Conservation (phyloP, 2,113 vertebrate species). For the Entelurus aequoreus region DNA sequence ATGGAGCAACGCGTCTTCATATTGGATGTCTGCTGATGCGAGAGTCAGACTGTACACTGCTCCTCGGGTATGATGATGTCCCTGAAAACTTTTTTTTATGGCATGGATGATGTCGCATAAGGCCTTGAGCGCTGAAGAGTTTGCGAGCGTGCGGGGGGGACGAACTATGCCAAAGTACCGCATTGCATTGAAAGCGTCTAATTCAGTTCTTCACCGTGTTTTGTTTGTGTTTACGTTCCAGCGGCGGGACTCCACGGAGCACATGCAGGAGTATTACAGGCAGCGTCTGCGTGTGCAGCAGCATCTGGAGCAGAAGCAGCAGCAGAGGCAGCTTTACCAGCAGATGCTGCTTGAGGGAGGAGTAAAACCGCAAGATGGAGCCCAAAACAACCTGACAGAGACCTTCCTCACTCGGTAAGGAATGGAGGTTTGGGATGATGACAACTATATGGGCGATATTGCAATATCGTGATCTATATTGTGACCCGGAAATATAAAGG, state of each 20-base stretch:
- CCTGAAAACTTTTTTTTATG: constrained; percentile 61
- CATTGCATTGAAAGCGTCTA: neutral
- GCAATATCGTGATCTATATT: too few species aligned
- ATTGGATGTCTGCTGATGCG: constrained; percentile 27
- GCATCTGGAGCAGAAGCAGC: constrained; percentile 96
- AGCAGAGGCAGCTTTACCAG: constrained; percentile 91
- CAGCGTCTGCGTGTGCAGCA: constrained; percentile 95
- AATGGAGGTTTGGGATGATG: neutral
- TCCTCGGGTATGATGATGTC: constrained; percentile 33
- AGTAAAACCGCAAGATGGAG: constrained; percentile 83
- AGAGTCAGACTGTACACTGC: constrained; percentile 12
- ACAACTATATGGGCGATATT: too few species aligned
- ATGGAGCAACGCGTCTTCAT: constrained; percentile 33
- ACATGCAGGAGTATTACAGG: constrained; percentile 92
- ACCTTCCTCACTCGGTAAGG: constrained; percentile 91
- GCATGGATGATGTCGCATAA: constrained; percentile 37
- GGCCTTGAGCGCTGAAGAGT: constrained; percentile 45
- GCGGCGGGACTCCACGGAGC: constrained; percentile 76
- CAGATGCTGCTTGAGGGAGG: constrained; percentile 97
- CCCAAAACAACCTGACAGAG: constrained; percentile 90
- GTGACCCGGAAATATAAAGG: too few species aligned
- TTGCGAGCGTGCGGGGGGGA: neutral
- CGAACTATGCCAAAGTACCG: neutral
- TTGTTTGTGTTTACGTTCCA: constrained; percentile 9
- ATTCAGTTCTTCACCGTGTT: neutral